phyloP scores from a whole-genome alignment of 2,113 vertebrate species.

The Nannobrachium achirus region DNA sequence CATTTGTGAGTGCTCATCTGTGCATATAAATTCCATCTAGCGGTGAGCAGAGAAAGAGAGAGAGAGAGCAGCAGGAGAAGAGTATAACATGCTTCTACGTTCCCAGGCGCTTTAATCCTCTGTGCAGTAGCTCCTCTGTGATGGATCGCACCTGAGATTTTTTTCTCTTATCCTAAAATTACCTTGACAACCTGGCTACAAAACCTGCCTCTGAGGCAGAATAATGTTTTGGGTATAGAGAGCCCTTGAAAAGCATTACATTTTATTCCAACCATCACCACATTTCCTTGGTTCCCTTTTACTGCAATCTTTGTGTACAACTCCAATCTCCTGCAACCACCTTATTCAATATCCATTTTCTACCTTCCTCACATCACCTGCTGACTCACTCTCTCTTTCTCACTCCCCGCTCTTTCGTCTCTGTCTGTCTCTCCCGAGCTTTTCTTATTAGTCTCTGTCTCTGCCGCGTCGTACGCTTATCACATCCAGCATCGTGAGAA shows the following conservation, averaged over 20 bases:
- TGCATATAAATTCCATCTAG: conserved; percentile 36
- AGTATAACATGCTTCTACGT: conserved; percentile 19
- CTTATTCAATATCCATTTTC: conserved; percentile 60
- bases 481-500: conserved; percentile 45
- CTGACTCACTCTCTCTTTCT: conserved; percentile 57
- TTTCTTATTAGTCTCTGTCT: conserved; percentile 30
- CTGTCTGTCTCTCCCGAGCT: conserved; percentile 9
- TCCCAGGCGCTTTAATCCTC: conserved; percentile 30
- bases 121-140: conserved; percentile 31
- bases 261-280: conserved; percentile 44
- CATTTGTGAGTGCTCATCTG: conserved; percentile 45
- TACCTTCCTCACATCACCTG: conserved; percentile 57
- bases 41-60: conserved; percentile 15
- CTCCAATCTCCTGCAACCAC: conserved; percentile 45
- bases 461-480: conserved; percentile 41
- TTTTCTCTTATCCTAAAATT: conserved; percentile 31
- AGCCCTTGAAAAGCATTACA: conserved; percentile 66
- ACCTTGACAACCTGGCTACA: conserved; percentile 41
- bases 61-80: not conserved
- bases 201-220: conserved; percentile 27
- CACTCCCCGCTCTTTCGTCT: not conserved
- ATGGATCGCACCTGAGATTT: conserved; percentile 43
- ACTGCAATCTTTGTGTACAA: conserved; percentile 28
- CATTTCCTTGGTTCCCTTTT: conserved; percentile 37
- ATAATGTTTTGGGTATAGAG: conserved; percentile 19